Evolutionary conservation across 2,113 vertebrate genomes (phyloP), one percentile per base, ranked within the genome.

Genomic region (Pagrus major): DNA sequence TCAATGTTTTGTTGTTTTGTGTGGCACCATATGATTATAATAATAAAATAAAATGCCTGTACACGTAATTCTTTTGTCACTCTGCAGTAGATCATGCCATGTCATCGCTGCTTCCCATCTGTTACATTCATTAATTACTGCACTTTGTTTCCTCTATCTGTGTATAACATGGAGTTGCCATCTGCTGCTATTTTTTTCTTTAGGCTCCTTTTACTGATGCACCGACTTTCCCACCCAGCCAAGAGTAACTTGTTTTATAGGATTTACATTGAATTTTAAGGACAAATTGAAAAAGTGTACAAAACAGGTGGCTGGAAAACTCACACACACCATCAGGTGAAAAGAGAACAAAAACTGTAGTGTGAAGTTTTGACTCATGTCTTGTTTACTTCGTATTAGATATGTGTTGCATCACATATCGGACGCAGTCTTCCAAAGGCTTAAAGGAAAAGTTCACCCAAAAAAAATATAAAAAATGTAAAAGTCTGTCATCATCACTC

Each of bases 81-180:
- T 46, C 18, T 51, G 23, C 23, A 55, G 79, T 9, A 56, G 56
- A 75, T 46, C 16, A 10, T 29, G 55, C 3, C 21, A 41, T 11
- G 39, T 11, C 14, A 47, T 23, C 6, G 42, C 20, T 10, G 60
- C 33, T 33, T 73, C 25, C 25, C 61, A 68, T 73, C 70, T 75
- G 63, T n/a, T 69, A 25, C 31, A 23, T 75, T 68, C 8, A 75
- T 31, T 54, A 63, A 81, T 63, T 37, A 61, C 55, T 61, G 46
- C 52, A 46, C 12, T 27, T 68, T 21, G 35, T 54, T 67, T 25
- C 25, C 21, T 59, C 44, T 44, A n/a, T 59, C 23, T 76, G 65
- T 47, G 21, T 55, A 7, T 39, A 47, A 71, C 54, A 55, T n/a
- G 39, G 31, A 29, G 67, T 29, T 35, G 4, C 60, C 37, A 71